Conservation (phyloP, 2,888 invertebrate genomes). For the Achlya flavicornis region DNA sequence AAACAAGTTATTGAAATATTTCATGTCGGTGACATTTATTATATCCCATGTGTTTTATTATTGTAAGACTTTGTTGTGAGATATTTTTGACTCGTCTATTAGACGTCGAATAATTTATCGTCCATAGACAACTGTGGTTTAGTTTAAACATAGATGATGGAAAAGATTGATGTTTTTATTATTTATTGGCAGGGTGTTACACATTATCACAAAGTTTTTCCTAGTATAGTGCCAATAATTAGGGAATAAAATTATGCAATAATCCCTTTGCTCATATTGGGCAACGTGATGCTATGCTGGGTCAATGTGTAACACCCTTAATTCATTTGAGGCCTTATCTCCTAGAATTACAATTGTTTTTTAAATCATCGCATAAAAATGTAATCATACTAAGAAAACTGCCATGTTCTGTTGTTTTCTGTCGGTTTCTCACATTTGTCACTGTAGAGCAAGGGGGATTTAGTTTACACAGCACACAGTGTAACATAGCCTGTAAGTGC, state of each 20-base stretch:
- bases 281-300: neutral
- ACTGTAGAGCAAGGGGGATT: constrained; percentile 42
- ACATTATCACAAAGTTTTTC: neutral
- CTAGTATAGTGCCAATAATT: neutral
- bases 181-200: neutral
- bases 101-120: neutral
- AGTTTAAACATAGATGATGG: neutral
- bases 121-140: neutral
- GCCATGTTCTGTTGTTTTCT: constrained; percentile 34
- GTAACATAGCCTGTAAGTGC: constrained; percentile 62
- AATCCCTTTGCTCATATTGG: neutral
- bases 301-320: neutral
- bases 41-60: neutral
- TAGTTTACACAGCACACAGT: constrained; percentile 47
- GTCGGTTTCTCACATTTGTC: constrained; percentile 8
- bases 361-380: neutral
- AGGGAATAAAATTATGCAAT: neutral
- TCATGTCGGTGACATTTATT: constrained; percentile 10
- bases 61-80: neutral
- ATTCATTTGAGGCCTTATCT: neutral
- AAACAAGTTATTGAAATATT: constrained; percentile 35
- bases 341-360: neutral
- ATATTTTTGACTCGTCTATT: neutral
- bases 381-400: constrained; percentile 25
- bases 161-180: constrained; percentile 1